These are phyloP conservation scores for Lathamus discolor DNA, from an alignment of 2,113 vertebrate genomes.

Conservation along the genomic window DNA sequence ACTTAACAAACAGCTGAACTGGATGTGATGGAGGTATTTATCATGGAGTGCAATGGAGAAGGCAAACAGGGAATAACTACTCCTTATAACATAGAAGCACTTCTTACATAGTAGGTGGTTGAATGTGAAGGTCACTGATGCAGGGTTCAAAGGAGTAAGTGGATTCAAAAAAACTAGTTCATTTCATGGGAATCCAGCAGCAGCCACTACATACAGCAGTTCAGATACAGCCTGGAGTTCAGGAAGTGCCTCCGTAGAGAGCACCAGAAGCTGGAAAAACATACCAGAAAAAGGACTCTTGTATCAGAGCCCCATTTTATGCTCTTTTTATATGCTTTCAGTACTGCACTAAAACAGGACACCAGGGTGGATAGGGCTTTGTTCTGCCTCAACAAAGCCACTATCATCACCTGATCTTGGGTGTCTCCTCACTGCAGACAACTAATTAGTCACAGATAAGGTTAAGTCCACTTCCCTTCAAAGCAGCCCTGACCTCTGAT, in stretches of 20 bases:
- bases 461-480: neutral
- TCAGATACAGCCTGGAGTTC: neutral
- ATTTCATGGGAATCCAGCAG: neutral
- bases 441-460: neutral
- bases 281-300: neutral
- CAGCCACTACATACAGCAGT: neutral
- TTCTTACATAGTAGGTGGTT: neutral
- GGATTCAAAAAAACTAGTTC: neutral
- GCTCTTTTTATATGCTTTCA: neutral
- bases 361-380: neutral
- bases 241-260: neutral
- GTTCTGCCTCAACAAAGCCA: neutral
- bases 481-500: constrained; percentile 44
- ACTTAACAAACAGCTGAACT: neutral
- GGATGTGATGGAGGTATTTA: neutral
- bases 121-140: neutral
- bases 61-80: neutral
- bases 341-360: neutral
- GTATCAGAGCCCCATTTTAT: neutral
- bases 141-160: neutral
- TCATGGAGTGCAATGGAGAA: neutral
- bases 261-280: neutral
- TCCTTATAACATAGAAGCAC: neutral
- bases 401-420: neutral
- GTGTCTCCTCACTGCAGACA: neutral